Evolutionary conservation across 2,888 invertebrate species (phyloP).

Genomic region (Pardosa pseudoannulata): DNA sequence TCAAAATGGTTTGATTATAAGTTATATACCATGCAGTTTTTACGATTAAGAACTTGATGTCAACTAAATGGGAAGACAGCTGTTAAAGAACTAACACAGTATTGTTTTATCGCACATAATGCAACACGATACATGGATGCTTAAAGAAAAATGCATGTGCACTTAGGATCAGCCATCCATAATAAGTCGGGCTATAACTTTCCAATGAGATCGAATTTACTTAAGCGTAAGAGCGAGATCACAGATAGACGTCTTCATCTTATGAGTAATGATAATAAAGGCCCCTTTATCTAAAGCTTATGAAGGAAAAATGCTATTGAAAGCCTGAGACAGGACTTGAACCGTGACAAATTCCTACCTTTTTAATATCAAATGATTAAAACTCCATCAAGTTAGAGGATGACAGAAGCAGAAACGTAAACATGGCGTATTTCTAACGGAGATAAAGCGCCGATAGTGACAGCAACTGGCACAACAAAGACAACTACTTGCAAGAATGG

Average conservation of each 20-base stretch:
- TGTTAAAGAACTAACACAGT: too few species aligned
- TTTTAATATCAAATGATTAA: conserved; percentile 29
- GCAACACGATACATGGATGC: too few species aligned
- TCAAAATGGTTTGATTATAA: too few species aligned
- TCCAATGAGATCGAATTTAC: background rate
- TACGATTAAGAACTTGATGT: too few species aligned
- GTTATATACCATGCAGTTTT: too few species aligned
- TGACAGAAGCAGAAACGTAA: conserved; percentile 1
- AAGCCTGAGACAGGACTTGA: background rate
- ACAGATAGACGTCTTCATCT: background rate
- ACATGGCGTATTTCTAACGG: background rate
- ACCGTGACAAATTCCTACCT: conserved; percentile 5
- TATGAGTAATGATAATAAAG: background rate
- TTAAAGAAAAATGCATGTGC: too few species aligned
- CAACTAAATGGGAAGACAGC: too few species aligned
- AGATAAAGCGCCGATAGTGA: conserved; percentile 45
- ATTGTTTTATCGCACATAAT: too few species aligned
- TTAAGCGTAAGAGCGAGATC: background rate
- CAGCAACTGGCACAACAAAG: conserved; percentile 28
- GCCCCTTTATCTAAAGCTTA: background rate
- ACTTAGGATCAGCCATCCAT: too few species aligned
- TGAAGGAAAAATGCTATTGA: background rate
- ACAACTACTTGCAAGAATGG: conserved; percentile 5
- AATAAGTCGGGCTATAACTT: background rate
- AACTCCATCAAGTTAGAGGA: conserved; percentile 1